Evolutionary conservation across 2,113 vertebrate species (phyloP), one percentile per base, ranked within the genome.

Genomic region (Albula goreensis): DNA sequence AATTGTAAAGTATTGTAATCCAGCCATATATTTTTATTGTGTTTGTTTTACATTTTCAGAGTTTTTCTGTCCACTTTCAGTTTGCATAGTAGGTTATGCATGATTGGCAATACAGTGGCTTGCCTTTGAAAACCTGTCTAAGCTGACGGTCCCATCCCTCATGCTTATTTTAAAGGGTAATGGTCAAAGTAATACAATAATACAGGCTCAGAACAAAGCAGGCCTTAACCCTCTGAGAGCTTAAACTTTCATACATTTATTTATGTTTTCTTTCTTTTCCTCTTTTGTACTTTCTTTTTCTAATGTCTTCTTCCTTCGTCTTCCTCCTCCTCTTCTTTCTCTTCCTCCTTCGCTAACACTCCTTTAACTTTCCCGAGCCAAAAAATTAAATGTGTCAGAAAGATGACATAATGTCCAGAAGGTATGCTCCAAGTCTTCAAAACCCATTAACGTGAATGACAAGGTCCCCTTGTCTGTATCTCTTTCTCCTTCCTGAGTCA

Each of bases 381-480:
- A 84, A 57, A 88, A 91, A 93, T 89, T 84, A 90, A 90, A 50
- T 0, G 87, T 91, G 90, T 92, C 89, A 92, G 89, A 84, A 90
- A 91, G 90, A 93, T 93, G 90, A 91, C 90, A 92, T 25, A 74
- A 83, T 92, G 89, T 94, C 92, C 93, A 92, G 88, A 86, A 89
- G 89, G 88, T 89, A 90, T 85, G 88, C 90, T 90, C 85, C 87
- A 86, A 87, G 85, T 92, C 90, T 89, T 95, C 92, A 92, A 77
- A 93, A 95, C 89, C 89, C 84, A 92, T 95, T 93, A 91, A 70
- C 1, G 83, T 93, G 89, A 94, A 91, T 90, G 86, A 83, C 89
- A 93, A 93, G 86, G 80, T 91, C 89, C 80, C 90, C 88, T 89
- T 88, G 90, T 91, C 89, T 92, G 66, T 80, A 88, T 86, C 91